These are phyloP conservation scores for Metaphire vulgaris DNA, from an alignment of 1,140 invertebrate species.

Conservation along the genomic window DNA sequence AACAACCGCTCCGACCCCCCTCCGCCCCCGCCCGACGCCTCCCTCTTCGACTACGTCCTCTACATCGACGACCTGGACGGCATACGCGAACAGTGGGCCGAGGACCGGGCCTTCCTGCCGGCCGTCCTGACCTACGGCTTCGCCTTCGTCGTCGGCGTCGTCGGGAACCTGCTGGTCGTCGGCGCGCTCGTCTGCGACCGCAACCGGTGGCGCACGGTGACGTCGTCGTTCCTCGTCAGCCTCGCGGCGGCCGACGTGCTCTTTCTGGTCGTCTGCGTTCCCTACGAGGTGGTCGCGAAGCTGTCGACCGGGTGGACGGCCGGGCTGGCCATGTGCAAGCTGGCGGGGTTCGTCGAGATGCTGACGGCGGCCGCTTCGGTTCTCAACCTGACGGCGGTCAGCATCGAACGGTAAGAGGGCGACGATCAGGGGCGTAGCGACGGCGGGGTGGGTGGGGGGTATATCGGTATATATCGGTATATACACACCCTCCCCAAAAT, in stretches of 20 bases:
- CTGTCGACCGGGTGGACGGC: conserved; percentile 70
- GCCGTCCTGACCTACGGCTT: conserved; percentile 60
- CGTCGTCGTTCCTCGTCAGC: too few species aligned
- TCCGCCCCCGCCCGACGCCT: too few species aligned
- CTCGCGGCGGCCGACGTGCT: conserved; percentile 82
- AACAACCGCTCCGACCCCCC: too few species aligned
- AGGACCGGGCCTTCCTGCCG: conserved; percentile 41
- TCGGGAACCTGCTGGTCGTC: conserved; percentile 80
- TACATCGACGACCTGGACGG: conserved; percentile 39
- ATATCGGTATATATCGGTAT: too few species aligned
- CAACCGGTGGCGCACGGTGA: conserved; percentile 78
- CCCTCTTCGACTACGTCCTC: conserved; percentile 33
- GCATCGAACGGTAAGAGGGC: conserved; percentile 52
- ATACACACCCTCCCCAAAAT: too few species aligned
- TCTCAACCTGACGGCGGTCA: conserved; percentile 49
- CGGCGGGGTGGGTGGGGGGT: too few species aligned
- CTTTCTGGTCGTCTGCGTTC: too few species aligned
- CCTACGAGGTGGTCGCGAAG: conserved; percentile 77
- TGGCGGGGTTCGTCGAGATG: conserved; percentile 47
- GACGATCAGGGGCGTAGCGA: too few species aligned
- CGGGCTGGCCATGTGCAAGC: conserved; percentile 61
- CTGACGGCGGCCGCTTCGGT: conserved; percentile 45
- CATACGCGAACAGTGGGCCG: conserved; percentile 39
- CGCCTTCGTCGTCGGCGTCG: conserved; percentile 68
- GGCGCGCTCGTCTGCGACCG: conserved; percentile 75